Conservation (phyloP, 2,888 invertebrate species). For the Venusia cambrica region DNA sequence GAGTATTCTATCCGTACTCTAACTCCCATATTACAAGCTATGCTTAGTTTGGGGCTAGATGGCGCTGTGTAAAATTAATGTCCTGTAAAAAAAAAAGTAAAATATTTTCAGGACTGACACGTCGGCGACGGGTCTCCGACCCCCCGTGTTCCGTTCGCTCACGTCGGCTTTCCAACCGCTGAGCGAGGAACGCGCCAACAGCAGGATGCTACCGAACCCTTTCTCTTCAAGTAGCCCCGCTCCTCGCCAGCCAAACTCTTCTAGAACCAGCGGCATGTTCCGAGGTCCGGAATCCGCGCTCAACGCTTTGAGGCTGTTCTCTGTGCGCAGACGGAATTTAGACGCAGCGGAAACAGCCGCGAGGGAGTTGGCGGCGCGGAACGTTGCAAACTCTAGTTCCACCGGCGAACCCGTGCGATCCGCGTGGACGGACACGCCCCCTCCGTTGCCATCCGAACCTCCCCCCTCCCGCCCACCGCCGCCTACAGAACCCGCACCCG, state of each 20-base stretch:
- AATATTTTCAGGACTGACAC: constrained; percentile 10
- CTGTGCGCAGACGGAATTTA: constrained; percentile 44
- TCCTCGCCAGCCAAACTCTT: constrained; percentile 32
- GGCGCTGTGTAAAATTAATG: too few species aligned
- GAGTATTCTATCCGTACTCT: too few species aligned
- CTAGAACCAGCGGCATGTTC: constrained; percentile 57
- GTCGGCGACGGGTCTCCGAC: constrained; percentile 5
- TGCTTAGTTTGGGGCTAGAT: too few species aligned
- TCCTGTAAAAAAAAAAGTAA: too few species aligned
- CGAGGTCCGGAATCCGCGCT: constrained; percentile 32
- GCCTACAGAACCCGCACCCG: constrained; percentile 30
- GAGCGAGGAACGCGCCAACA: constrained; percentile 52
- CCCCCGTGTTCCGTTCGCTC: constrained; percentile 51
- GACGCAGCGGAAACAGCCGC: constrained; percentile 29
- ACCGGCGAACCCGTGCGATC: too few species aligned
- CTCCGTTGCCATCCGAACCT: constrained; percentile 20
- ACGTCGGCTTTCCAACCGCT: constrained; percentile 70
- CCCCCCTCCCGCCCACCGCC: constrained; percentile 28
- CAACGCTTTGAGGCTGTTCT: constrained; percentile 33
- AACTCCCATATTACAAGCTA: too few species aligned
- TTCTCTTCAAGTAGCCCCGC: constrained; percentile 49
- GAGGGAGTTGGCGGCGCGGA: constrained; percentile 5
- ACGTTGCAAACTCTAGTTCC: too few species aligned
- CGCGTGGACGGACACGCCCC: too few species aligned
- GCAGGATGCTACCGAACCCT: constrained; percentile 64